Evolutionary conservation across 2,888 invertebrate species (phyloP).

Genomic region (Ennomos fuscantarius): DNA sequence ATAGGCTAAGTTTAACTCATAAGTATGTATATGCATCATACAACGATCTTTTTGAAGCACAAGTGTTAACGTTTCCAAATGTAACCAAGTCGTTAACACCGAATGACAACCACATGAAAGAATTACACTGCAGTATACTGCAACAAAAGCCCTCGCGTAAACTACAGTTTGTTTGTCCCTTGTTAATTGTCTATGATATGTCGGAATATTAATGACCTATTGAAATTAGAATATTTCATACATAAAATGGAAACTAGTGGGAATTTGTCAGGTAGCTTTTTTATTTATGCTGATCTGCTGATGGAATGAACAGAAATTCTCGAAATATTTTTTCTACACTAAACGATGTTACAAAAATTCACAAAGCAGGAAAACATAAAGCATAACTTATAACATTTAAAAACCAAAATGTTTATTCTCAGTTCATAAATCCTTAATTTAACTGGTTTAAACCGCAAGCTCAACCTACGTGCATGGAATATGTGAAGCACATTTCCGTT

Average conservation of each 20-base stretch:
- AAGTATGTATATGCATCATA: not conserved
- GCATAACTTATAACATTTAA: not conserved
- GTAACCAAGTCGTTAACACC: conserved; percentile 30
- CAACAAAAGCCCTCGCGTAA: conserved; percentile 15
- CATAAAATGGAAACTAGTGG: no score
- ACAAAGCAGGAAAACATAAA: not conserved
- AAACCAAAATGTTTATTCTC: conserved; percentile 10
- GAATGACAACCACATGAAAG: conserved; percentile 26
- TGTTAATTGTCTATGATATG: conserved; percentile 4
- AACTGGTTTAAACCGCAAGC: conserved; percentile 26
- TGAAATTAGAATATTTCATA: not conserved
- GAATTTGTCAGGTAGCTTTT: no score
- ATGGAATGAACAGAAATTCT: no score
- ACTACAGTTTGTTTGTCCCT: conserved; percentile 4
- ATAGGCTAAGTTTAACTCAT: no score
- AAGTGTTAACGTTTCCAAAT: conserved; percentile 28
- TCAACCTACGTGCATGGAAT: conserved; percentile 20
- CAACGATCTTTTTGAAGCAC: conserved; percentile 28
- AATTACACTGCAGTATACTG: conserved; percentile 12
- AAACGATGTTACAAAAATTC: no score
- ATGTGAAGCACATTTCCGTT: conserved; percentile 22
- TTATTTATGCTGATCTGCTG: no score
- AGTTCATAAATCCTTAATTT: conserved; percentile 10
- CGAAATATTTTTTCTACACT: no score
- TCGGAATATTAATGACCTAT: conserved; percentile 5